Percentiles rank a stretch among this genome's conserved stretches.
Conservation (phyloP, 2,113 vertebrate species). For the Phaethornis superciliosus region DNA sequence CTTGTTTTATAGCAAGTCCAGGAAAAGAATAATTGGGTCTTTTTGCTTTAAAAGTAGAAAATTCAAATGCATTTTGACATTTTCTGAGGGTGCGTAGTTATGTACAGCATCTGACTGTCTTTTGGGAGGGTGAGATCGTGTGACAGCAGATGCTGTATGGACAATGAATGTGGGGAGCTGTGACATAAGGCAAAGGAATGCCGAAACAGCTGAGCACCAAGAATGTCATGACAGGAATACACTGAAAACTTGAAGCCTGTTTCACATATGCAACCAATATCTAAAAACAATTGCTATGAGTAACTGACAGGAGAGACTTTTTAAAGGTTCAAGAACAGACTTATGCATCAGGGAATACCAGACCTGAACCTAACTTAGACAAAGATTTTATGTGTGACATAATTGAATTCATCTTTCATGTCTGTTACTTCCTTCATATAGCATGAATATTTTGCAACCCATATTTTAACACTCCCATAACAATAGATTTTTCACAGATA, state of each 20-base stretch:
- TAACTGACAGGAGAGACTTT: background rate
- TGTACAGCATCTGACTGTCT: background rate
- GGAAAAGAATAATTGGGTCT: background rate
- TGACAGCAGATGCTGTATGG: background rate
- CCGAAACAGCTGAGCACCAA: background rate
- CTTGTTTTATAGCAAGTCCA: background rate
- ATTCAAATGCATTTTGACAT: background rate
- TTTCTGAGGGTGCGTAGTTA: background rate
- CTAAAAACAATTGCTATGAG: background rate
- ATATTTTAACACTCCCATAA: background rate
- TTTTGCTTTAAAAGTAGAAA: background rate
- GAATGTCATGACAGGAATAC: background rate
- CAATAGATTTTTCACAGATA: background rate
- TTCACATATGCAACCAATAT: background rate
- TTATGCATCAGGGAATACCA: background rate
- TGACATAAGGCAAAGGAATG: background rate
- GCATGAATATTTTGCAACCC: background rate
- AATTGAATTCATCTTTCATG: accelerated
- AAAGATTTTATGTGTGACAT: background rate
- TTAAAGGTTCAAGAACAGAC: background rate
- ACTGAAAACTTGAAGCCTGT: background rate
- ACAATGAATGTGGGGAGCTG: background rate
- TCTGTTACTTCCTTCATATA: background rate
- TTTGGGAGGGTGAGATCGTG: background rate
- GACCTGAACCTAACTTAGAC: background rate